These are phyloP conservation scores for Chrysochloris asiatica DNA, from an alignment of 2,113 vertebrate genomes.

Conservation along the genomic window DNA sequence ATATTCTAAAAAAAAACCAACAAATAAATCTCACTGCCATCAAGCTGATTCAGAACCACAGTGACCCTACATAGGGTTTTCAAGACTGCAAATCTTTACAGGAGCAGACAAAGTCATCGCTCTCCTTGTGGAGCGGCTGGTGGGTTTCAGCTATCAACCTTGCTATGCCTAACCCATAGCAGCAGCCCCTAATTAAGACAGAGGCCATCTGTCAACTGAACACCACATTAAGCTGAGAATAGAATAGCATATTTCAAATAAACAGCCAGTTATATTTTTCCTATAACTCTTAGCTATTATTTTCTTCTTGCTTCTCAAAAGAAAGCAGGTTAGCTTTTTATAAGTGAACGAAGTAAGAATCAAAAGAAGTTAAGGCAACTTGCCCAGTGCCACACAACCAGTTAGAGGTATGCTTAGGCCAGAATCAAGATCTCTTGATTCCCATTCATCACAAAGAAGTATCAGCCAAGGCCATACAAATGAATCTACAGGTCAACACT, in stretches of 20 bases:
- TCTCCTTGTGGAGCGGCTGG: too few species aligned
- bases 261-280: background rate
- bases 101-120: too few species aligned
- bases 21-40: too few species aligned
- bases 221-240: background rate
- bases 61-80: too few species aligned
- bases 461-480: rapidly evolving
- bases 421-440: background rate
- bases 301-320: background rate
- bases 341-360: background rate
- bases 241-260: background rate
- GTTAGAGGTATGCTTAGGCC: background rate
- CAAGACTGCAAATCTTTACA: too few species aligned
- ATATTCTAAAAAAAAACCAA: too few species aligned
- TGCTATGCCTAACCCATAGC: too few species aligned
- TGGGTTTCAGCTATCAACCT: too few species aligned
- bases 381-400: background rate
- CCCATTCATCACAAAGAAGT: background rate
- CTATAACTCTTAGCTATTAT: background rate
- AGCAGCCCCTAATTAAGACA: background rate
- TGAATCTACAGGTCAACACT: background rate
- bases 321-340: background rate
- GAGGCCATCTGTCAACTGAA: background rate
- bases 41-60: too few species aligned
- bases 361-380: background rate